Base-by-base conservation (phyloP, 2,888 invertebrate genomes). In the Thereva unica region DNA sequence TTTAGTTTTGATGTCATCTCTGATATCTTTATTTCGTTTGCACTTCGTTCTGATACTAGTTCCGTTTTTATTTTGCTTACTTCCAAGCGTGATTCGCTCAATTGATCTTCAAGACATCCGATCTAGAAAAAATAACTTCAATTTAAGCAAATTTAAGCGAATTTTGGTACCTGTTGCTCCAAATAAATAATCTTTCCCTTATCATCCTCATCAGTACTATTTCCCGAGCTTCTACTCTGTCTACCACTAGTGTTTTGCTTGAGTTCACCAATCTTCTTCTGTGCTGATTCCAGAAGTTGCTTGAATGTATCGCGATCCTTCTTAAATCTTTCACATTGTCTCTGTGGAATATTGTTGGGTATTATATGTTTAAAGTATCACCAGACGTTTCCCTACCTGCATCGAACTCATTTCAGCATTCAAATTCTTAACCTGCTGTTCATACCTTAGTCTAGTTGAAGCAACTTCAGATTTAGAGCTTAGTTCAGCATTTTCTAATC, bases 261-360 rank as follows among this genome's bases (percentile, higher is more conserved):
- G 34, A 92, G 83, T 71, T 93, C 91, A 0, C 88, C 85, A 73
- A 93, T 90, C 44, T 90, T 89, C 79, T 91, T 91, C 77, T 94
- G 93, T 1, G 94, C 92, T 8, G 90, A 89, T 76, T 94, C 93
- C 47, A 95, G 79, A 89, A 95, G 92, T 77, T 94, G 93, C 72
- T 92, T 92, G 76, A 92, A 94, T 61, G 91, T 90, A 76, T 95
- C 95, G 64, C 93, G 85, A 80, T 95, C 95, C 68, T 93, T 84
- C 77, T 92, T 92, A 77, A 94, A 93, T 73, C 92, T 85, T 71
- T 81, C 82, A 67, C 81, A 81, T 76, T 82, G 80, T 4, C 81
- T 76, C 79, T 81, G 54, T 45, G 72, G 38, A n/a, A 45, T 4
- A 45, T 42, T 23, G 34, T 54, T 34, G 12, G 35, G 6, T 44